Evolutionary conservation across 2,888 invertebrate species (phyloP), one percentile per base, ranked within the genome.

Genomic region (Alloscopus bannaensis): DNA sequence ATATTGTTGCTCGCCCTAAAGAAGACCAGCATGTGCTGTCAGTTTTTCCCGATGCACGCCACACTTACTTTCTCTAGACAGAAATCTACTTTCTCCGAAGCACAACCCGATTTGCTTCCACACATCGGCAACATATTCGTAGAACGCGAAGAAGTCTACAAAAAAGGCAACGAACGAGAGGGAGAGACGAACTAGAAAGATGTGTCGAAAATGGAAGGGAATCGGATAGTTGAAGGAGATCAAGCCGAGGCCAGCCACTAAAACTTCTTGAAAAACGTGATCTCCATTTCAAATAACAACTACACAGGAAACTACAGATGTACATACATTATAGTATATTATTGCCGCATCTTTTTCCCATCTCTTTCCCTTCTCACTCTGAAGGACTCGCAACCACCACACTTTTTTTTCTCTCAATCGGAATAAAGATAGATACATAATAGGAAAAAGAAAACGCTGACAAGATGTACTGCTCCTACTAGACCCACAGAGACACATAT

Each of bases 201-300:
- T 81, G 78, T 81, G 81, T 77, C 73, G 81, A 78, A 78, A 81
- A 78, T 81, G 78, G 66, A 75, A 73, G 70, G 69, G 71, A 75
- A 78, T 78, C 78, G 79, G 66, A 79, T 79, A 79, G 79, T 79
- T 81, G 69, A 59, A 72, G 73, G 81, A 79, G 79, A 78, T 72
- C 73, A 72, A 73, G 81, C 57, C 70, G 75, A 73, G 73, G 68
- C 68, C 72, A 80, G 69, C 80, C 82, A 78, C 76, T 72, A 80
- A 80, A 82, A 82, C 80, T 80, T 77, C 66, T 72, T 64, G 69
- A 76, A 76, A 81, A 82, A 83, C 83, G 83, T 83, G 83, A 83
- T 81, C 82, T 79, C 72, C 80, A 83, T 83, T 82, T 83, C 76
- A 83, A 83, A 77, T 70, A 66, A 42, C 50, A 72, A 42, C 65